Evolutionary conservation across 92 coral and sea anemone species (phyloP), one percentile per base, ranked within the genome.

Genomic region (Zoanthus solanderi): DNA sequence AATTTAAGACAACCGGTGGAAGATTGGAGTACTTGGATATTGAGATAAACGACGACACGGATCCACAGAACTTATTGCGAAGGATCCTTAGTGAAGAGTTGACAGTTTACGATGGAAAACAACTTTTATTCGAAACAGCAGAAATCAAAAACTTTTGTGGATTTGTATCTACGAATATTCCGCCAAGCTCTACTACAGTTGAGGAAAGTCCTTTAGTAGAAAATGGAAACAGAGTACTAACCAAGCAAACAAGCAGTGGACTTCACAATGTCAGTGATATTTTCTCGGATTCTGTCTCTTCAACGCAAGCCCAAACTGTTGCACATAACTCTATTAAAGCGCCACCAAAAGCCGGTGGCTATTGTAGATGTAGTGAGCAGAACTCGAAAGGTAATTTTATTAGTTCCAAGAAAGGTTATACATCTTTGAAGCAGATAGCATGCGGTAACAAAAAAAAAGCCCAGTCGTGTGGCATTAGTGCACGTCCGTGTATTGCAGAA

Each of bases 31-130:
- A 57, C 17, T 47, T 78, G 3, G 45, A 78, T 23, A 78, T 78
- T 8, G 45, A 34, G 53, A 78, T 78, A 58, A 78, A 67, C 31
- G 83, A 57, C 9, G 54, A 57, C 14, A 23, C 57, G 4, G 83
- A 78, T 54, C 83, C 83, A 46, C 69, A 78, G 29, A 58, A 58
- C 17, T n/a, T 78, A 34, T 71, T 78, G 9, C 84, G 72, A 58
- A 78, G 68, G 84, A 58, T 78, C 65, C 29, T 78, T 56, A 14
- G 50, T 28, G 58, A 78, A 30, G 84, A 78, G 72, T 23, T 78
- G 34, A 78, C 84, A 57, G 50, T 54, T 7, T 23, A 58, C 23
- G 34, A 34, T 9, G 84, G 84, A 32, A 60, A 31, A 14, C 4
- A 47, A 23, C 52, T 78, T 18, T 44, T 78, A 13, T 30, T 29